These are phyloP conservation scores for Panurus biarmicus DNA, from an alignment of 2,113 vertebrate species.

Conservation along the genomic window DNA sequence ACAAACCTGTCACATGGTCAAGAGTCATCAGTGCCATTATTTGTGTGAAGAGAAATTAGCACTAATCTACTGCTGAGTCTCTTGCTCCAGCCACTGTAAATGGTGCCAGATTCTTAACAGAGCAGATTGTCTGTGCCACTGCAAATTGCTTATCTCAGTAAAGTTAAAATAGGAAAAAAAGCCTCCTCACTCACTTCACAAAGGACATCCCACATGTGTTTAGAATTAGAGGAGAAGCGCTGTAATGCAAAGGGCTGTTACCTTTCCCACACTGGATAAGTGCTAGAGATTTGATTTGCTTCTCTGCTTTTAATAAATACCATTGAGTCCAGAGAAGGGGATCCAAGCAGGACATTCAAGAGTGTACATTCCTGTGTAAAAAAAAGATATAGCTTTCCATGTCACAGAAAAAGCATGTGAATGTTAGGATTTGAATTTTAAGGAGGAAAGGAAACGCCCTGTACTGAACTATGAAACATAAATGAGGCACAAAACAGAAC, in stretches of 20 bases:
- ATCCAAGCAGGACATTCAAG: background rate
- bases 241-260: background rate
- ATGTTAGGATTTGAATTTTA: background rate
- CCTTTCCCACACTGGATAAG: background rate
- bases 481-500: conserved; percentile 4
- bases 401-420: background rate
- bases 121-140: conserved; percentile 40
- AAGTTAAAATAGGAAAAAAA: background rate
- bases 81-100: conserved; percentile 47
- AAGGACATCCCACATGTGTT: background rate
- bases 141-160: conserved; percentile 9
- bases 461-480: background rate
- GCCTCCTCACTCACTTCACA: background rate
- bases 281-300: background rate
- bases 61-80: conserved; percentile 29
- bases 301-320: background rate
- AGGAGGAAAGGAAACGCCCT: background rate
- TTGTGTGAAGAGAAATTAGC: conserved; percentile 63
- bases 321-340: background rate
- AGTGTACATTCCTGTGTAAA: background rate
- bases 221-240: background rate
- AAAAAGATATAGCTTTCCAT: background rate
- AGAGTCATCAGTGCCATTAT: conserved; percentile 64
- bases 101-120: conserved; percentile 42
- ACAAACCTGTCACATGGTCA: conserved; percentile 69